phyloP scores from a whole-genome alignment of 2,113 vertebrate genomes.

The Myrmophylax atrothorax region DNA sequence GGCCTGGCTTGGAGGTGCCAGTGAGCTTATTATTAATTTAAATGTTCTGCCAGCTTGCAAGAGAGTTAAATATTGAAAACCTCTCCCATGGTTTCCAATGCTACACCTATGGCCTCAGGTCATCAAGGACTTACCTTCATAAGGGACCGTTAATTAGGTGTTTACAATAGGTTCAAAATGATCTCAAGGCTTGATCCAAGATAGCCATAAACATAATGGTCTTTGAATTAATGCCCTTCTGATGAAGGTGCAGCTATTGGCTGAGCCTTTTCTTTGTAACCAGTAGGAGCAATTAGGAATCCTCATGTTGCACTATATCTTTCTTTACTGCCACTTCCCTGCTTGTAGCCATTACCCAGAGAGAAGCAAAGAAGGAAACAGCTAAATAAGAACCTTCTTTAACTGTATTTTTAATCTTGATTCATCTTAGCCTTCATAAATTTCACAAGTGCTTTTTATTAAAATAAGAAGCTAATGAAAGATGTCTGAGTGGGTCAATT shows the following conservation, averaged over 20 bases:
- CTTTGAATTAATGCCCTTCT: not conserved
- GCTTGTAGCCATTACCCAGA: constrained; percentile 1
- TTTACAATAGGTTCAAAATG: not conserved
- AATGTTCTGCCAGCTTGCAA: constrained; percentile 9
- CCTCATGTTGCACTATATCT: not conserved
- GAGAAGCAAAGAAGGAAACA: not conserved
- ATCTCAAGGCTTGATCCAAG: not conserved
- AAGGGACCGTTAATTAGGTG: not conserved
- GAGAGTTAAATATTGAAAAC: constrained; percentile 31
- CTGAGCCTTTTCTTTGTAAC: not conserved
- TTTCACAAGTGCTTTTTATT: constrained; percentile 52
- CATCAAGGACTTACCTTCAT: not conserved
- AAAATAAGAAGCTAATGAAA: constrained; percentile 63
- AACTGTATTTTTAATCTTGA: constrained; percentile 53
- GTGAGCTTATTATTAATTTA: constrained; percentile 50
- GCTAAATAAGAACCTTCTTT: constrained; percentile 48
- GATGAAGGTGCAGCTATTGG: not conserved
- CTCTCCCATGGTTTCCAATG: not conserved
- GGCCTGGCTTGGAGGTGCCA: constrained; percentile 3
- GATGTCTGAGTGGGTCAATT: constrained; percentile 57
- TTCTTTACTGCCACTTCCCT: not conserved
- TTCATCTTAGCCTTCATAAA: constrained; percentile 45
- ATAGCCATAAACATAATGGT: not conserved
- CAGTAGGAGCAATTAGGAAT: constrained; percentile 26
- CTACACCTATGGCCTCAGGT: not conserved